Base-by-base conservation (phyloP, 1,140 invertebrate genomes). In the Nephotettix cincticeps region DNA sequence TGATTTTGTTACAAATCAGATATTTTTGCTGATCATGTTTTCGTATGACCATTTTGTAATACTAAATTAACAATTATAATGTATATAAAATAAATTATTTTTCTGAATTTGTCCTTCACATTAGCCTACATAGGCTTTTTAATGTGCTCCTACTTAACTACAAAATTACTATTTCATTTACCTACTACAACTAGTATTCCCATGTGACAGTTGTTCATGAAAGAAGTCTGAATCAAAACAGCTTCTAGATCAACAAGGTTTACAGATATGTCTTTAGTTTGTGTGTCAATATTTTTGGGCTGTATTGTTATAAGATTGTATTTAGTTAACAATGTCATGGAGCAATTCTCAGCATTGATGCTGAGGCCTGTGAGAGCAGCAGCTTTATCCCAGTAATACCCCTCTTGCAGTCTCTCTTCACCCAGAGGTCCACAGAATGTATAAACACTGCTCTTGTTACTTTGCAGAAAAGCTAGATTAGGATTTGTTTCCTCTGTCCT, bases 371-470 rank as follows among this genome's bases (percentile, higher is more conserved):
- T 64, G 9, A 70, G 19, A 14, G 27, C 21, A 11, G 19, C 28
- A 17, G 45, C 43, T 29, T 70, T 70, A 27, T 64, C n/a, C 56
- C 36, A 70, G 32, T 70, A 70, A 14, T 65, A 36, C 0, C 29
- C 17, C 11, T 70, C 61, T 19, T 32, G 28, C 14, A 70, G 63
- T 47, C 45, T 23, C n/a, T 47, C 51, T 25, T 64, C 32, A 28
- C 51, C 61, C 40, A 47, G 25, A 25, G 69, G 69, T 4, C 61
- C 69, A 45, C 69, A 61, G 21, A 65, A 70, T 0, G 56, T 64
- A 27, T 64, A 70, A 21, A 61, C 27, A 19, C 27, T 47, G 61
- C 69, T 70, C 9, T 64, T 25, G 13, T 19, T 63, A 17, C 29
- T 64, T 29, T 70, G 56, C 69, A 64, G 45, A 14, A 23, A 65